Evolutionary conservation across 2,797 vertebrate species (phyloP).

Genomic region (Neopelma chrysocephalum): DNA sequence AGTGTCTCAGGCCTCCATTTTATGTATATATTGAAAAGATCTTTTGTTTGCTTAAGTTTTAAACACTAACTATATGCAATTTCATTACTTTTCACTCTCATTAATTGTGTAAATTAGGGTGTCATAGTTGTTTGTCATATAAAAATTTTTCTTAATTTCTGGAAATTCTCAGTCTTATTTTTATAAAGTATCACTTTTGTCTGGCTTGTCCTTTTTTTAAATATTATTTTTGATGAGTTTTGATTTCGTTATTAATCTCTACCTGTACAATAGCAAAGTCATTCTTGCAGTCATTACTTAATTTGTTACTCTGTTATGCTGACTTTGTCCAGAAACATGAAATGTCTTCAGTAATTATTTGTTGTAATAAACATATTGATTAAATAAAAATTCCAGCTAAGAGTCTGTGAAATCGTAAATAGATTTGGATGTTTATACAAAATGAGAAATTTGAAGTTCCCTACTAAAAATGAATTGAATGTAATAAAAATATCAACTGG

Average conservation of each 20-base stretch:
- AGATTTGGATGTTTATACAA: not conserved
- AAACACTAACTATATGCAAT: not conserved
- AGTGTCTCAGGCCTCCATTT: not conserved
- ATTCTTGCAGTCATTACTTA: not conserved
- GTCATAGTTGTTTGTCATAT: not conserved
- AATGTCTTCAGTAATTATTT: not conserved
- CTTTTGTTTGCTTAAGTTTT: not conserved
- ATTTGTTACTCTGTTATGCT: conserved; percentile 8
- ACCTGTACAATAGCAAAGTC: not conserved
- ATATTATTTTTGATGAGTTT: conserved; percentile 27
- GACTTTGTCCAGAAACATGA: conserved; percentile 4
- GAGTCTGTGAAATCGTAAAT: not conserved
- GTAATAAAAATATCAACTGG: not conserved
- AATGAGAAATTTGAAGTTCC: not conserved
- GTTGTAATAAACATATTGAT: not conserved
- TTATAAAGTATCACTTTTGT: not conserved
- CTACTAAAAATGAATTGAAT: not conserved
- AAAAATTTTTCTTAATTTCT: not conserved
- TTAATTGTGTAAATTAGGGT: not conserved
- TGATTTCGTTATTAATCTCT: not conserved
- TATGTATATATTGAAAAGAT: not conserved
- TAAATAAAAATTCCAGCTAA: not conserved
- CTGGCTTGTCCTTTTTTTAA: not conserved
- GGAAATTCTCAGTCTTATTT: not conserved
- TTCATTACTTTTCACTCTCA: not conserved